Base-by-base conservation (phyloP, 2,113 vertebrate genomes). In the Saimiri boliviensis region DNA sequence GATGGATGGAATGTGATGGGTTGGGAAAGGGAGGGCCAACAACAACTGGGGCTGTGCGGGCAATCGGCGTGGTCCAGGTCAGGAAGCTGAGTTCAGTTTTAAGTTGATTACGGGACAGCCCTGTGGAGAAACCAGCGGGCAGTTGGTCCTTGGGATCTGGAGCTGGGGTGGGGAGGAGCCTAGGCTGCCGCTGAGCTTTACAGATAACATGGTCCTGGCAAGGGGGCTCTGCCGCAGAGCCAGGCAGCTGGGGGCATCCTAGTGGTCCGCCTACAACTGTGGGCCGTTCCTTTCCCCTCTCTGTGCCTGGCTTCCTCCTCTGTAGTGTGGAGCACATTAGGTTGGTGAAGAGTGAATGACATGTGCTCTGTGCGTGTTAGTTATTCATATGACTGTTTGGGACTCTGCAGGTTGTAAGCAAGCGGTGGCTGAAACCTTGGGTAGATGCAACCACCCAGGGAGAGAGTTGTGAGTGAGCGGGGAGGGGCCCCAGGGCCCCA, bases 41-140 rank as follows among this genome's bases (percentile, higher is more conserved):
- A 0, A 1, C 45, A 14, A 17, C 14, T 20, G 47, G 8, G 5
- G 19, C 77, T 25, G 0, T 20, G 13, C 27, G 0, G 85, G 54
- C 14, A 35, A 14, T 6, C 42, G 7, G 19, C 8, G 0, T 1
- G 3, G 30, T 6, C 23, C 1, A 40, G 7, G 40, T 14, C 27
- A 19, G 32, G 52, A 56, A 37, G 74, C 35, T 10, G 42, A 10
- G 23, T 30, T 60, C 5, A 1, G 63, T 14, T 25, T 49, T 27
- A 11, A 42, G 25, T 11, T 86, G 45, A 8, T 49, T 20, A 23
- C 30, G 16, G 86, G 52, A 8, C 5, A 77, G 45, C 37, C n/a
- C 19, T 21, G 25, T 17, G 58, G 23, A 63, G 60, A 58, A 52
- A 40, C 45, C 54, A 11, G 63, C 14, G 3, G 12, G 13, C 63